Conservation (phyloP, 2,113 vertebrate genomes). For the Callorhinus ursinus region DNA sequence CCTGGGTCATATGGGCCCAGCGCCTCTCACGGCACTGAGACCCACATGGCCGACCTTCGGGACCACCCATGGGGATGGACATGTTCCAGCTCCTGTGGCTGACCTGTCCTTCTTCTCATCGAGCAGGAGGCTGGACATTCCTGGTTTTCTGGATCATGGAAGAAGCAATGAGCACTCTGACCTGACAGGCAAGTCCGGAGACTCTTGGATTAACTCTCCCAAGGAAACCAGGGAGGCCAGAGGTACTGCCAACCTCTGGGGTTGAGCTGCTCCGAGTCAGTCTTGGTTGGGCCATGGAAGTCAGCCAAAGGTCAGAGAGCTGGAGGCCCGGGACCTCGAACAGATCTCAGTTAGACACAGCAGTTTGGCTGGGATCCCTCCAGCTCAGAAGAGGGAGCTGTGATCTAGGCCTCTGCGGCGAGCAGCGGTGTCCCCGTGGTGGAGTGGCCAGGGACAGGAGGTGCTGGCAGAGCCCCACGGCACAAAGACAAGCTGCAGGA, state of each 20-base stretch:
- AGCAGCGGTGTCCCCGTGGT: rapidly evolving
- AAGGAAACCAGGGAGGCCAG: not conserved
- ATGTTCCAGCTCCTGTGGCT: rapidly evolving
- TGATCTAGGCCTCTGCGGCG: not conserved
- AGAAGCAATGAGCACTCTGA: not conserved
- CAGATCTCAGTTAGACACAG: not conserved
- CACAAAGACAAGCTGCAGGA: not conserved
- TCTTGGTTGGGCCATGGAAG: not conserved
- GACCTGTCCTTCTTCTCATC: not conserved
- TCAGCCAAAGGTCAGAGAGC: not conserved
- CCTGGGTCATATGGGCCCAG: not conserved
- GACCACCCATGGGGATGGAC: not conserved
- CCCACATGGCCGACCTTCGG: not conserved
- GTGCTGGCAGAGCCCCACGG: too few relatives aligned
- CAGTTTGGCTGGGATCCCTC: not conserved
- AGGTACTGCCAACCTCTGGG: too few relatives aligned
- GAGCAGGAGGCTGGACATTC: not conserved
- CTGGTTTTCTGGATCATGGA: not conserved
- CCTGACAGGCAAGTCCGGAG: not conserved
- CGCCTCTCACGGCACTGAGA: not conserved
- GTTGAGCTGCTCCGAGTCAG: not conserved
- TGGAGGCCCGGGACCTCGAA: not conserved
- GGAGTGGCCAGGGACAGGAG: not conserved
- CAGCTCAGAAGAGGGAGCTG: not conserved
- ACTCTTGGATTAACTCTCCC: not conserved